Base-by-base conservation (phyloP, 2,113 vertebrate genomes). In the Notothenia coriiceps region DNA sequence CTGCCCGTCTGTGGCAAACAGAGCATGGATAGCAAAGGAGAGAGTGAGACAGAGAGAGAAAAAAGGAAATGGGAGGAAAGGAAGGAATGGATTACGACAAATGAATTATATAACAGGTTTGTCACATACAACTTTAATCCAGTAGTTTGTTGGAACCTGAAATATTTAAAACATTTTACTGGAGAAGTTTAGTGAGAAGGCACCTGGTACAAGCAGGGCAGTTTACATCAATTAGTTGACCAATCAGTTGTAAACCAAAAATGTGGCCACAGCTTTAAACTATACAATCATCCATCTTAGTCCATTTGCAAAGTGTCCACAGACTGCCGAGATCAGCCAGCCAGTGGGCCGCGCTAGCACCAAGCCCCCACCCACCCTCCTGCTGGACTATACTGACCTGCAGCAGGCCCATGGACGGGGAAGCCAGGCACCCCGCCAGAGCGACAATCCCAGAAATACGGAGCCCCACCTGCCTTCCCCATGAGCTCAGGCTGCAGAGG, bases 361-460 rank as follows among this genome's bases (percentile, higher is more conserved):
- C 49, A 72, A 70, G 85, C 83, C 79, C 86, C 88, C 77, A 56
- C 86, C 35, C 35, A 29, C 29, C 77, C 88, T 91, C 75, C 85
- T 80, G 80, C 91, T 79, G 79, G 81, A 91, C 91, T 73, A 61
- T 94, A 95, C 95, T 95, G 94, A 95, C 95, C 95, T 96, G 95
- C 59, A 49, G 91, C 90, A 90, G 92, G 92, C 89, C 93, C 92
- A 69, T 93, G 93, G 86, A 93, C 86, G 11, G 93, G 90, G 87
- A 94, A 94, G 89, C 94, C 93, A 84, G 94, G 92, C 82, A 87
- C 89, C 89, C 94, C 93, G 35, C 89, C 85, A 90, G 94, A 94
- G 88, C 91, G 93, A 91, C 94, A 94, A 92, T 95, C 95, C 95
- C 95, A 95, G 91, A 94, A 94, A 94, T 93, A 95, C 50, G 93